Evolutionary conservation across 2,113 vertebrate species (phyloP), one percentile per base, ranked within the genome.

Genomic region (Misgurnus anguillicaudatus): DNA sequence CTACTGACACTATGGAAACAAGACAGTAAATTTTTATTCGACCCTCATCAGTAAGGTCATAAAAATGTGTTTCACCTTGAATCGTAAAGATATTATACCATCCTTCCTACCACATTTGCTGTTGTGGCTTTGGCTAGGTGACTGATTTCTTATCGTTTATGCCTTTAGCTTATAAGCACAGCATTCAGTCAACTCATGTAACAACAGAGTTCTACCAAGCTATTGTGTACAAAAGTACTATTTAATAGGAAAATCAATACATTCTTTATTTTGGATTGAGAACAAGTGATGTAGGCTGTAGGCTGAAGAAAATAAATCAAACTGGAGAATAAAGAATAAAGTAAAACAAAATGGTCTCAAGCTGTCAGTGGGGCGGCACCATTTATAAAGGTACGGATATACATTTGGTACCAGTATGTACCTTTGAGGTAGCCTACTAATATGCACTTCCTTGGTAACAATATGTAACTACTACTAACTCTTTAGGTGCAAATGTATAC

Each of bases 121-220:
- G 66, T 86, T 79, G 86, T 88, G 85, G 89, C 83, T 82, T 6
- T 65, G 38, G 47, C 70, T 72, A 71, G 86, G 63, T 84, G 87
- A 92, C 86, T 88, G 83, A 91, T 83, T 80, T 79, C 80, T 83
- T 82, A 78, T 64, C 69, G 85, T 75, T 80, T 78, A 86, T 87
- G 78, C 87, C 86, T 80, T 87, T 81, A 81, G 85, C 84, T 36
- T 79, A 70, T 80, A 81, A 58, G 85, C 85, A 81, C 80, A 82
- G 79, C 75, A 79, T 80, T 89, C 82, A 57, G 76, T 90, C 87
- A 88, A 87, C 79, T 82, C 85, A 76, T 84, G 82, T 24, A 75
- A 85, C 79, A 83, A 71, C 31, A 64, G 42, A 83, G 77, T 31
- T 55, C 51, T 65, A 78, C 85, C 48, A 68, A 21, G 62, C 66